phyloP scores from a whole-genome alignment of 2,888 invertebrate genomes.

The Erebia palarica region DNA sequence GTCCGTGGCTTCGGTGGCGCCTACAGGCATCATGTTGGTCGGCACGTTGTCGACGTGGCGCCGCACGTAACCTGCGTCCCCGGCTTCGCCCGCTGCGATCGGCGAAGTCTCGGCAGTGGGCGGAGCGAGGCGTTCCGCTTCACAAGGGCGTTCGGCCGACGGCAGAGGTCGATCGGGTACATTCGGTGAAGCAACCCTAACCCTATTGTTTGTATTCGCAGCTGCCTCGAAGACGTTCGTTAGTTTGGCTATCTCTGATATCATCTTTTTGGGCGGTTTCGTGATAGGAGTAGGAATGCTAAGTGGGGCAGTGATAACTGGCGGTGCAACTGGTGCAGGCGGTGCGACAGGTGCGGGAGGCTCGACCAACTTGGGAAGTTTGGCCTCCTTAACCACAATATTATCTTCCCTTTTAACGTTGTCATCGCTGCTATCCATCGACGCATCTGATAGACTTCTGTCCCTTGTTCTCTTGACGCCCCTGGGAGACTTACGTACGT shows the following conservation, averaged over 20 bases:
- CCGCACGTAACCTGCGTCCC: conserved; percentile 44
- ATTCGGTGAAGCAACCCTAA: conserved; percentile 38
- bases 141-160: conserved; percentile 24
- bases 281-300: conserved; percentile 63
- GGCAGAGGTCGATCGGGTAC: conserved; percentile 34
- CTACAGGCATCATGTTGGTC: conserved; percentile 63
- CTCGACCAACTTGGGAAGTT: conserved; percentile 52
- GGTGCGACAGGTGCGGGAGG: conserved; percentile 18
- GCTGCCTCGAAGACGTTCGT: conserved; percentile 66
- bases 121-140: conserved; percentile 28
- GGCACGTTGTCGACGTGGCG: conserved; percentile 58
- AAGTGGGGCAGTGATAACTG: conserved; percentile 30
- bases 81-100: conserved; percentile 44
- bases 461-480: conserved; percentile 84
- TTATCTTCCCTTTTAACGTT: conserved; percentile 60
- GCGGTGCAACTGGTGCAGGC: conserved; percentile 24
- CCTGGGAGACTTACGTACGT: conserved; percentile 85
- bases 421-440: conserved; percentile 84
- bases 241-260: conserved; percentile 72
- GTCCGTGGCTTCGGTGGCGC: conserved; percentile 70
- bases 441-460: conserved; percentile 85
- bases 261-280: conserved; percentile 73
- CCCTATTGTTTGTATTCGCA: conserved; percentile 45
- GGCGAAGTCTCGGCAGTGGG: conserved; percentile 37
- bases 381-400: conserved; percentile 51